Evolutionary conservation across 2,888 invertebrate genomes (phyloP).

Genomic region (Lucinisca nassula): DNA sequence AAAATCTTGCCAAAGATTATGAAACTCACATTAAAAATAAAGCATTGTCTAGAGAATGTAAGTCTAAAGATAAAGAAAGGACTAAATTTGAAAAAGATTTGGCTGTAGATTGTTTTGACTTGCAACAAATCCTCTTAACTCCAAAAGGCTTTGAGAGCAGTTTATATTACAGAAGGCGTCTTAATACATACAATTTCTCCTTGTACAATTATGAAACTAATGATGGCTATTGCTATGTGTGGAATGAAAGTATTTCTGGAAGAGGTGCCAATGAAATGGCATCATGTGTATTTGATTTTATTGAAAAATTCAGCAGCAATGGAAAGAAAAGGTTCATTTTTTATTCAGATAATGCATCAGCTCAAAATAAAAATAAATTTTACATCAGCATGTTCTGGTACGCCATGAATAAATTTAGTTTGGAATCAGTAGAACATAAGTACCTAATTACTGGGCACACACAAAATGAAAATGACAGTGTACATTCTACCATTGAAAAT

Average conservation of each 20-base stretch:
- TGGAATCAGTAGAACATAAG: neutral
- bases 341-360: neutral
- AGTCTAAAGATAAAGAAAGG: neutral
- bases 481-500: neutral
- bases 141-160: neutral
- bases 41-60: constrained; percentile 24
- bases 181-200: neutral
- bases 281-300: neutral
- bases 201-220: neutral
- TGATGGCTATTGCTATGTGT: neutral
- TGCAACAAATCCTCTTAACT: neutral
- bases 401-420: neutral
- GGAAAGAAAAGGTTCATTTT: neutral
- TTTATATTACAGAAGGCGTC: neutral
- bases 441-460: neutral
- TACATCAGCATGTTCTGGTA: neutral
- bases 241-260: neutral
- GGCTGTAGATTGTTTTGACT: neutral
- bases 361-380: neutral
- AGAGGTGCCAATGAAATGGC: constrained; percentile 1
- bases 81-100: neutral
- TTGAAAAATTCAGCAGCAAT: neutral
- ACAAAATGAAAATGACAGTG: neutral
- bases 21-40: constrained; percentile 46
- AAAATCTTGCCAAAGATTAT: constrained; percentile 28